phyloP scores from a whole-genome alignment of 2,797 vertebrate species.

The Chromis chromis region DNA sequence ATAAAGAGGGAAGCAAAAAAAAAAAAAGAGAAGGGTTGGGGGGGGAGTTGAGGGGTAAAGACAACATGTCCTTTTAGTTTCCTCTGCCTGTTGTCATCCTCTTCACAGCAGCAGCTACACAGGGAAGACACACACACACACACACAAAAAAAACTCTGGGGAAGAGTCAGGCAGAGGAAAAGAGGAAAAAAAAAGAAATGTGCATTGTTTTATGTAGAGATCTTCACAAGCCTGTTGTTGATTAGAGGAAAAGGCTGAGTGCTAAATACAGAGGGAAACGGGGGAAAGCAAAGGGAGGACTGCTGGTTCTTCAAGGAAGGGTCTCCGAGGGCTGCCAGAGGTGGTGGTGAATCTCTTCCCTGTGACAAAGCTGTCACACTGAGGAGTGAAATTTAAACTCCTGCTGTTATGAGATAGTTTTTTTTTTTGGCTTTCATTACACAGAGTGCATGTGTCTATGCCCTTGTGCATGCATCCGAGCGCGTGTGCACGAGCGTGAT shows the following conservation, averaged over 20 bases:
- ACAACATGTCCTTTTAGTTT: slow-evolving; percentile 69
- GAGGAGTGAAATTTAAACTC: slow-evolving; percentile 78
- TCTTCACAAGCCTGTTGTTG: slow-evolving; percentile 75
- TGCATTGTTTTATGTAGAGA: slow-evolving; percentile 75
- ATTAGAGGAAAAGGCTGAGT: slow-evolving; percentile 75
- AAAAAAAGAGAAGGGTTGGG: not conserved
- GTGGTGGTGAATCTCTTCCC: slow-evolving; percentile 68
- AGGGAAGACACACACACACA: slow-evolving; percentile 59
- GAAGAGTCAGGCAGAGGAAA: slow-evolving; percentile 63
- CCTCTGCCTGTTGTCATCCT: slow-evolving; percentile 63
- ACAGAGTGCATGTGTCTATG: not conserved
- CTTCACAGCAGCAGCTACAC: slow-evolving; percentile 74
- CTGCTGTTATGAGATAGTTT: slow-evolving; percentile 69
- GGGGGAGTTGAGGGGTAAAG: slow-evolving; percentile 45
- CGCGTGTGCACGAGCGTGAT: slow-evolving; percentile 10
- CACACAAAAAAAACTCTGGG: slow-evolving; percentile 58
- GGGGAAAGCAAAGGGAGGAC: slow-evolving; percentile 40
- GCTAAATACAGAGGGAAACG: slow-evolving; percentile 64
- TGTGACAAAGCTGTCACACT: slow-evolving; percentile 72
- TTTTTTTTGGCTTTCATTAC: slow-evolving; percentile 67
- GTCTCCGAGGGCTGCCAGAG: slow-evolving; percentile 65
- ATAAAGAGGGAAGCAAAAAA: slow-evolving; percentile 54
- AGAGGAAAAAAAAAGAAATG: slow-evolving; percentile 46
- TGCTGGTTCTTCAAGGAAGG: slow-evolving; percentile 51
- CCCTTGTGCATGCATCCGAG: slow-evolving; percentile 19